Base-by-base conservation (phyloP, 2,797 vertebrate species). In the Fratercula arctica region DNA sequence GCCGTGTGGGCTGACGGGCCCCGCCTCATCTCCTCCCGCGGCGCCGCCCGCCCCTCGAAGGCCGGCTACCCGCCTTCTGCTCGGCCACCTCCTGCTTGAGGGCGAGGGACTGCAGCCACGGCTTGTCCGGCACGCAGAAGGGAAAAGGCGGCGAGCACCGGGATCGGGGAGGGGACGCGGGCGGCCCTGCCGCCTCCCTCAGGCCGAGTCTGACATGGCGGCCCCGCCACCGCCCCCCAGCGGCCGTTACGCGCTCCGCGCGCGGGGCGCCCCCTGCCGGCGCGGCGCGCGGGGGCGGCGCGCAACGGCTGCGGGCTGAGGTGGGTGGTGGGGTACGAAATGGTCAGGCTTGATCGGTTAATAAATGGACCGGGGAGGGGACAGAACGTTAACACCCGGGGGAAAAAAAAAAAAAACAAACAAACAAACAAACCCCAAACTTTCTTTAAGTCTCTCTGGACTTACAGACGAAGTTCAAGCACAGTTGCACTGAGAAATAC, bases 151-250 rank as follows among this genome's bases (percentile, higher is more conserved):
- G 25, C n/a, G 4, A 9, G 4, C 16, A 4, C 16, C 17, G 11
- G 13, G 5, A 10, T 8, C 15, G 2, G 9, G 3, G 12, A 9
- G 3, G 2, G 15, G 15, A 4, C 6, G 12, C 28, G 0, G 3
- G 1, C 3, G 0, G 2, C 31, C 16, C 15, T 26, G 2, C 24
- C 35, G 2, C 24, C 8, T 2, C 18, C 39, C 25, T 46, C 51
- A 16, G 14, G 20, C 28, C 3, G 24, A 3, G 16, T 0, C 46
- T 23, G 7, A 5, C 29, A 60, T 9, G 53, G 51, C 51, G 39
- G 48, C 48, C 18, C 16, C 20, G 16, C 24, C 16, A 0, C 7
- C 10, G 20, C 28, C 26, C 68, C 48, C 17, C 8, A 18, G 3
- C 7, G 13, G 48, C 51, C 33, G 35, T 6, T 11, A 39, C 16